phyloP scores from a whole-genome alignment of 2,113 vertebrate genomes.

The Neomonachus schauinslandi region DNA sequence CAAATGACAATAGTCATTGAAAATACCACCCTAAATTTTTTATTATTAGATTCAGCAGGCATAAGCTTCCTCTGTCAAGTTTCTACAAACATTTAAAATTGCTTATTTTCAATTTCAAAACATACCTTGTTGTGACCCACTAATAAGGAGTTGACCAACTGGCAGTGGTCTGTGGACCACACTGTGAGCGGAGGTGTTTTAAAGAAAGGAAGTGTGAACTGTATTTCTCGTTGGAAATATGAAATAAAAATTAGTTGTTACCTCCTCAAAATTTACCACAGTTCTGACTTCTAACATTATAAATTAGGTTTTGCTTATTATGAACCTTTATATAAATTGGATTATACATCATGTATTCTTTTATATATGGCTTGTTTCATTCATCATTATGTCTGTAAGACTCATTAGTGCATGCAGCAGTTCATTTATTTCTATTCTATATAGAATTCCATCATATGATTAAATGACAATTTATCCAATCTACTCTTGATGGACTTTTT shows the following conservation, averaged over 20 bases:
- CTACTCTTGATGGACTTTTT: background rate
- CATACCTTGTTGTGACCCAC: background rate
- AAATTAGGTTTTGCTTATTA: constrained; percentile 40
- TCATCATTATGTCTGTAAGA: background rate
- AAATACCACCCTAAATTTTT: constrained; percentile 26
- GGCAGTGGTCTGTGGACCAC: background rate
- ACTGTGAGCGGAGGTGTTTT: constrained; percentile 40
- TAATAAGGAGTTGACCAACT: constrained; percentile 24
- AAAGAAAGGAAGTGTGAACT: constrained; percentile 52
- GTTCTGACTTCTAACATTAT: constrained; percentile 30
- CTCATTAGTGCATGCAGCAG: constrained; percentile 44
- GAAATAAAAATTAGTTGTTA: constrained; percentile 38
- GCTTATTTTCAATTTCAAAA: constrained; percentile 35
- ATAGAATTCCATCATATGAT: constrained; percentile 43
- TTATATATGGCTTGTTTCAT: background rate
- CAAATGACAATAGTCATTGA: constrained; percentile 41
- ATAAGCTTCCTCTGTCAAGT: constrained; percentile 24
- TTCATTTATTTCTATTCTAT: constrained; percentile 48
- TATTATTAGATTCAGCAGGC: background rate
- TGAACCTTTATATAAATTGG: constrained; percentile 30
- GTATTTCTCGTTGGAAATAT: constrained; percentile 47
- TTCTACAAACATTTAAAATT: constrained; percentile 1
- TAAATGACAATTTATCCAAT: constrained; percentile 21
- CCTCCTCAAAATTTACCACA: background rate
- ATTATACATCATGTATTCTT: constrained; percentile 37